These are phyloP conservation scores for Brachyhypopomus gauderio DNA, from an alignment of 2,113 vertebrate species.

Conservation along the genomic window DNA sequence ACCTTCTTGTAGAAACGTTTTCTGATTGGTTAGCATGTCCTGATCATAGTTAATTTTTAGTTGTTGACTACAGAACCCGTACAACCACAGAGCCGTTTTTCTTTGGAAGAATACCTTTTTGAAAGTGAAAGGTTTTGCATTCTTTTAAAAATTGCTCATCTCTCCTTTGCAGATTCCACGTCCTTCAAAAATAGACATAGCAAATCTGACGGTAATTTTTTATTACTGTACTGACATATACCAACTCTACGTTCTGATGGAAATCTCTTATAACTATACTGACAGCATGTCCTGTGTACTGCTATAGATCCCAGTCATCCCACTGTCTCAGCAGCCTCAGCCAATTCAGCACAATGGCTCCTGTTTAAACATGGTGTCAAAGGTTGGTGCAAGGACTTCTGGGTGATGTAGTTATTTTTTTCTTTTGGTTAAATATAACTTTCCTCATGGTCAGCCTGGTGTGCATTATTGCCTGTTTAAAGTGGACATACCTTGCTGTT, in stretches of 20 bases:
- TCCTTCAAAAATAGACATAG: slow-evolving; percentile 35
- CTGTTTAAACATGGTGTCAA: slow-evolving; percentile 69
- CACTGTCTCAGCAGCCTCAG: slow-evolving; percentile 61
- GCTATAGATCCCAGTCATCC: slow-evolving; percentile 66
- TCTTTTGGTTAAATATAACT: too few relatives aligned
- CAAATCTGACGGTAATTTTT: slow-evolving; percentile 63
- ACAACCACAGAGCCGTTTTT: too few relatives aligned
- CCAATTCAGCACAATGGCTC: slow-evolving; percentile 59
- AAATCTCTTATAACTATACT: slow-evolving; percentile 39
- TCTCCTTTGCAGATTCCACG: slow-evolving; percentile 63
- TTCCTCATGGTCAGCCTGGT: background rate
- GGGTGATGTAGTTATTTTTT: too few relatives aligned
- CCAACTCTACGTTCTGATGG: slow-evolving; percentile 34
- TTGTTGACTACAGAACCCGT: too few relatives aligned
- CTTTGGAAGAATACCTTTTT: too few relatives aligned
- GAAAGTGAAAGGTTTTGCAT: too few relatives aligned
- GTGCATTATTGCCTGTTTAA: background rate
- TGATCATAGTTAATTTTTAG: too few relatives aligned
- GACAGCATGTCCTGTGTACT: background rate
- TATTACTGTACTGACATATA: background rate
- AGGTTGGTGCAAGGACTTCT: slow-evolving; percentile 56
- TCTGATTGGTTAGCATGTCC: too few relatives aligned
- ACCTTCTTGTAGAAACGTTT: too few relatives aligned
- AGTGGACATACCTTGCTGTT: background rate
- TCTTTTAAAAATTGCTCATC: too few relatives aligned